These are phyloP conservation scores for Drosophila borborema DNA, from an alignment of 2,888 invertebrate genomes.

Conservation along the genomic window DNA sequence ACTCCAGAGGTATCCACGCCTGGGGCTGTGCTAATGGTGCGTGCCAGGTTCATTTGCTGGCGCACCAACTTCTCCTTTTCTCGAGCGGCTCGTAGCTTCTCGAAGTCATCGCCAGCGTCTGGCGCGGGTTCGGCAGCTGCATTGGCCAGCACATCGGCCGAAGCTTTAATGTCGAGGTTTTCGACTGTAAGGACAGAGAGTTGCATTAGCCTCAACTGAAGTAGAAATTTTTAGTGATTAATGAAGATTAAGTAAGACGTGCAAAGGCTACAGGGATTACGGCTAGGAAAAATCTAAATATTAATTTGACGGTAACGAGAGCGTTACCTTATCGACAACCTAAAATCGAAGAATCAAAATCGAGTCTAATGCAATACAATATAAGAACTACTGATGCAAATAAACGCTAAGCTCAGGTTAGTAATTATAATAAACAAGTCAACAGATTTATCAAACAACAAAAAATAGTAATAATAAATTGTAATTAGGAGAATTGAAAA, in stretches of 20 bases:
- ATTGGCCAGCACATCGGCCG: slow-evolving; percentile 63
- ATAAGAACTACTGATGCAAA: slow-evolving; percentile 34
- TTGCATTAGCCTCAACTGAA: slow-evolving; percentile 7
- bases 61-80: slow-evolving; percentile 89
- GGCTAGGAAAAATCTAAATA: slow-evolving; percentile 40
- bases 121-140: slow-evolving; percentile 46
- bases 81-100: slow-evolving; percentile 88
- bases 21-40: slow-evolving; percentile 85
- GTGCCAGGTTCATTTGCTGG: slow-evolving; percentile 87
- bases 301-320: slow-evolving; percentile 26
- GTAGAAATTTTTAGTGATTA: not conserved
- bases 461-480: slow-evolving; percentile 11
- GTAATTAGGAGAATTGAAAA: slow-evolving; percentile 7
- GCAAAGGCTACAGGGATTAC: slow-evolving; percentile 51
- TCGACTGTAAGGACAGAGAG: slow-evolving; percentile 72
- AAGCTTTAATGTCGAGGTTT: slow-evolving; percentile 78
- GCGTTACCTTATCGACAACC: slow-evolving; percentile 13
- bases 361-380: slow-evolving; percentile 6
- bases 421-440: slow-evolving; percentile 18
- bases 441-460: slow-evolving; percentile 5
- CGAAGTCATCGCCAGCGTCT: slow-evolving; percentile 88
- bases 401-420: slow-evolving; percentile 40
- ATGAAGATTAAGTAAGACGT: slow-evolving; percentile 34
- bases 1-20: slow-evolving; percentile 65
- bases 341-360: not conserved